phyloP scores from a whole-genome alignment of 2,113 vertebrate species.

The Larimichthys crocea region DNA sequence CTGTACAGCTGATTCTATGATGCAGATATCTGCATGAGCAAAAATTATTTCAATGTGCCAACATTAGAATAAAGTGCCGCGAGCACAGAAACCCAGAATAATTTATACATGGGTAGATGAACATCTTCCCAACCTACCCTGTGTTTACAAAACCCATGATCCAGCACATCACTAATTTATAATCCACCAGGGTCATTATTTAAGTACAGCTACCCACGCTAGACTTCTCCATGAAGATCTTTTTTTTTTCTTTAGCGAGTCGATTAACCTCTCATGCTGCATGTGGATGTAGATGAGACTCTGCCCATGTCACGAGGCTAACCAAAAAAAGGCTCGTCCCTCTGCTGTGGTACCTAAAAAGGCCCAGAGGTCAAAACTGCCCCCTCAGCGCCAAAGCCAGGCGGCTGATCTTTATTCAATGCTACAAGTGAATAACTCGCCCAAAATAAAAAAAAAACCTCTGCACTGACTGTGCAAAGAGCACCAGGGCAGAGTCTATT shows the following conservation, averaged over 20 bases:
- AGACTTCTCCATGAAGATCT: slow-evolving; percentile 27
- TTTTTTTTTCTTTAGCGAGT: slow-evolving; percentile 51
- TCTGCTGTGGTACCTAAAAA: slow-evolving; percentile 34
- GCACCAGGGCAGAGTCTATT: slow-evolving; percentile 39
- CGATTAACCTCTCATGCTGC: slow-evolving; percentile 67
- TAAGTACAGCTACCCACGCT: slow-evolving; percentile 54
- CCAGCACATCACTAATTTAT: slow-evolving; percentile 65
- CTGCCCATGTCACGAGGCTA: neutral
- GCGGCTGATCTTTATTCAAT: slow-evolving; percentile 73
- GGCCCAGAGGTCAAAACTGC: slow-evolving; percentile 63
- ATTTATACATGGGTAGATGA: slow-evolving; percentile 34
- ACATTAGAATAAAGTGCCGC: neutral
- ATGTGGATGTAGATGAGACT: slow-evolving; percentile 43
- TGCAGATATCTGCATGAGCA: slow-evolving; percentile 1
- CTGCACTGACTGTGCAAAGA: slow-evolving; percentile 41
- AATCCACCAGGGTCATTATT: slow-evolving; percentile 57
- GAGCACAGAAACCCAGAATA: slow-evolving; percentile 9
- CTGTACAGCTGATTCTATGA: neutral
- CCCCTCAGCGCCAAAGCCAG: slow-evolving; percentile 10
- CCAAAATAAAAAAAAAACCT: slow-evolving; percentile 58
- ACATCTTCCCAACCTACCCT: slow-evolving; percentile 28
- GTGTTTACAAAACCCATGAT: slow-evolving; percentile 55
- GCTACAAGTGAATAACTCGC: slow-evolving; percentile 64
- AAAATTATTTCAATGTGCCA: slow-evolving; percentile 2
- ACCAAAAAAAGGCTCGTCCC: slow-evolving; percentile 23